phyloP scores from a whole-genome alignment of 2,113 vertebrate genomes.

The Talpa occidentalis region DNA sequence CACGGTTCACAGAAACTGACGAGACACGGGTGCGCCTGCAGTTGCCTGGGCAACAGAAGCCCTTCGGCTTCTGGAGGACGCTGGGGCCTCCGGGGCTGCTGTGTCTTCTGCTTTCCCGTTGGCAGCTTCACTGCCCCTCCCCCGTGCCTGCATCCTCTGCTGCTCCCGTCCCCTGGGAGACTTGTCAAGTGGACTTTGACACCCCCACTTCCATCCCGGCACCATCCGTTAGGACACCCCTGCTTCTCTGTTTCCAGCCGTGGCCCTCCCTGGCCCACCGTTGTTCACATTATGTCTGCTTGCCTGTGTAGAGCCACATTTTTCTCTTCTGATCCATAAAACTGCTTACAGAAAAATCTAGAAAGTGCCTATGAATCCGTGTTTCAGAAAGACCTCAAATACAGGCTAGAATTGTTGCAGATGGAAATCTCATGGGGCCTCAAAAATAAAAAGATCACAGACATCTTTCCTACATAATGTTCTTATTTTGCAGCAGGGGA shows the following conservation, averaged over 20 bases:
- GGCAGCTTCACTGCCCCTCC: slow-evolving; percentile 44
- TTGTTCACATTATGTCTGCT: neutral
- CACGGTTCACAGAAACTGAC: neutral
- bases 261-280: slow-evolving; percentile 62
- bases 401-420: neutral
- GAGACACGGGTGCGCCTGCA: neutral
- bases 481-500: neutral
- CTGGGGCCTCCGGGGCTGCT: slow-evolving; percentile 67
- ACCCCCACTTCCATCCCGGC: slow-evolving; percentile 54
- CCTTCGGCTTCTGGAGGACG: slow-evolving; percentile 54
- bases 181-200: slow-evolving; percentile 16
- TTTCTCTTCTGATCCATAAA: neutral
- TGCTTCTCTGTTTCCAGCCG: slow-evolving; percentile 50
- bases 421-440: neutral
- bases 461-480: neutral
- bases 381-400: neutral
- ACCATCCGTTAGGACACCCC: slow-evolving; percentile 50
- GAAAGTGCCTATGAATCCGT: neutral
- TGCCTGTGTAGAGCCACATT: neutral
- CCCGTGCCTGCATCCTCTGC: slow-evolving; percentile 56
- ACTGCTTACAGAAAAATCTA: neutral
- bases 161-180: slow-evolving; percentile 66
- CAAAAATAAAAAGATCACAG: neutral
- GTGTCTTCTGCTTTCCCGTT: slow-evolving; percentile 65
- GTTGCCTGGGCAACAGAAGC: neutral